Base-by-base conservation (phyloP, 1,140 invertebrate genomes). In the Drosophila tropicalis region DNA sequence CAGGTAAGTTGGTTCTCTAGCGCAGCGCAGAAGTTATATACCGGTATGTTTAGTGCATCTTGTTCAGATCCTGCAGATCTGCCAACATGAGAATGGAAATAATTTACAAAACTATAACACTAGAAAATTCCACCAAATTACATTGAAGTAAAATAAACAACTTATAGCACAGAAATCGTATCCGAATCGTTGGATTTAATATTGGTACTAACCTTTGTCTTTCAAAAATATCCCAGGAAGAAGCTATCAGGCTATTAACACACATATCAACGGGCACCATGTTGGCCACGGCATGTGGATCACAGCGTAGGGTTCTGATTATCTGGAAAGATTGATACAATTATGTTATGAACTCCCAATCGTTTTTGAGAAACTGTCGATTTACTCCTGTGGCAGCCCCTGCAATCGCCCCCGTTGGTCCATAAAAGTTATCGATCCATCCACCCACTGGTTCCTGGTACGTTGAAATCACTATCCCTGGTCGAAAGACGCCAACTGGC, bases 371-470 rank as follows among this genome's bases (percentile, higher is more conserved):
- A 1, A 9, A n/a, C 7, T 5, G 22, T 57, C n/a, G 3, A 32
- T 10, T 61, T 64, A 98, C 92, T 32, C 97, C 97, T 63, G 96
- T 94, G n/a, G 78, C 96, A 66, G 95, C 95, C 9, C 93, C 94
- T 0, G 94, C 93, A 0, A 95, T 93, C 0, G 95, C 93, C 32
- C 95, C 97, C 0, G 93, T 94, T 4, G 93, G 93, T 39, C 97
- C 97, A 87, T 98, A 97, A 75, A 96, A 93, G 91, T 98, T 98
- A 91, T 98, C 97, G 54, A 97, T 95, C 97, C 97, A 98, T 40
- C 96, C 96, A 9, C 91, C 76, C 0, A 95, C 60, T 1, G 95
- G 95, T 70, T 98, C 97, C 56, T 94, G 94, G 78, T 93, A 94
- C 0, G 97, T 96, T 2, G 96, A 95, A 17, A 95, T 96, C 2